Conservation (phyloP, 2,888 invertebrate genomes). For the Ernsta delagoae region DNA sequence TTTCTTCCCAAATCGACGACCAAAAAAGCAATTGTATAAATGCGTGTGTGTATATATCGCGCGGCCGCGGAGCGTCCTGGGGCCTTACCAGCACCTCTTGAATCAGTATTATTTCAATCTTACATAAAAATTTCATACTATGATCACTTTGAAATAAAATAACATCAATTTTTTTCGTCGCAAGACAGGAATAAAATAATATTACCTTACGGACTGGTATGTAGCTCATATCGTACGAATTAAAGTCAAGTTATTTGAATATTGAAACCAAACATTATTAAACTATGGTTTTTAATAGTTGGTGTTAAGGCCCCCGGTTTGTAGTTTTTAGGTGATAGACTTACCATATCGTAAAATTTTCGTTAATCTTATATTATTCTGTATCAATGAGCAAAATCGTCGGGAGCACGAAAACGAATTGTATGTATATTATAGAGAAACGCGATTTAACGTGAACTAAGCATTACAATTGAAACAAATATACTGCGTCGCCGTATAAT, state of each 20-base stretch:
- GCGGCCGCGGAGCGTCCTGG: conserved; percentile 46
- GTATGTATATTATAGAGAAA: conserved; percentile 36
- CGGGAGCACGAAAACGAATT: conserved; percentile 57
- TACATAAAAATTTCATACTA: no score
- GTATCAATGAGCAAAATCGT: conserved; percentile 60
- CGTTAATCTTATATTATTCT: conserved; percentile 60
- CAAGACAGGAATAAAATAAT: no score
- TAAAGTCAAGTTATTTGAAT: no score
- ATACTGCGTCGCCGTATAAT: conserved; percentile 20
- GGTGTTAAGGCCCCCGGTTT: conserved; percentile 14
- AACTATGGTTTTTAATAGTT: no score
- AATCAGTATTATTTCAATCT: no score
- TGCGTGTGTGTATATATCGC: conserved; percentile 38
- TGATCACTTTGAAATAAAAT: no score
- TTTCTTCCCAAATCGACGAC: conserved; percentile 74
- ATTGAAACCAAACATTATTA: no score
- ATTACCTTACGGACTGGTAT: no score
- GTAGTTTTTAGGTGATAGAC: conserved; percentile 64
- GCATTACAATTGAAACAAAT: neutral
- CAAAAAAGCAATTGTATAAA: conserved; percentile 64
- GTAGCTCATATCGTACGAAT: no score
- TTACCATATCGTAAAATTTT: conserved; percentile 80
- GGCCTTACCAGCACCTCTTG: no score
- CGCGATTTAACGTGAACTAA: conserved; percentile 26
- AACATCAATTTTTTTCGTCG: no score